Percentiles rank a stretch among this genome's conserved stretches.
Evolutionary conservation across 2,888 invertebrate species (phyloP).

Genomic region (Lepetodrilus schrolli): DNA sequence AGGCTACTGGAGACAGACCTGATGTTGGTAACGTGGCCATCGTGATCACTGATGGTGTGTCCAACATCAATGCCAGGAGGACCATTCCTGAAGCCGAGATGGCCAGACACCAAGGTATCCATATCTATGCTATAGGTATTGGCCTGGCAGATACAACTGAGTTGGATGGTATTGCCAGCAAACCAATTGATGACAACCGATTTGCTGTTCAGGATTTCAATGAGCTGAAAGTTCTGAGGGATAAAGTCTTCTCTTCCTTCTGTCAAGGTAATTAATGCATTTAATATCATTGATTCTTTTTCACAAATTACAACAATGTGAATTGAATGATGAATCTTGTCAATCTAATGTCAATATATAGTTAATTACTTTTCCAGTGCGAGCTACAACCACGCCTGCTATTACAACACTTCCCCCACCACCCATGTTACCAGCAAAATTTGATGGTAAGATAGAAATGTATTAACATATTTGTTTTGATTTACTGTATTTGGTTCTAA

Average conservation of each 20-base stretch:
- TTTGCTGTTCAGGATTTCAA: slow-evolving; percentile 47
- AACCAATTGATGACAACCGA: slow-evolving; percentile 45
- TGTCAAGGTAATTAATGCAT: slow-evolving; percentile 33
- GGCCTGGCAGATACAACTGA: slow-evolving; percentile 52
- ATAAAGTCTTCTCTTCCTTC: slow-evolving; percentile 47
- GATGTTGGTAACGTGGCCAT: slow-evolving; percentile 54
- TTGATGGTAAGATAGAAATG: slow-evolving; percentile 12
- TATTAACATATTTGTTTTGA: no score
- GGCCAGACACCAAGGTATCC: slow-evolving; percentile 43
- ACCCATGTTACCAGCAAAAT: not conserved
- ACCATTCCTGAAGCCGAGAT: slow-evolving; percentile 60
- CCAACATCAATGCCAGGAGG: slow-evolving; percentile 57
- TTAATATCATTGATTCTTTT: not conserved
- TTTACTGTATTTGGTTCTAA: no score
- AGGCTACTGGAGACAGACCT: slow-evolving; percentile 55
- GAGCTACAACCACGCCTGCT: not conserved
- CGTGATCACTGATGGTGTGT: slow-evolving; percentile 65
- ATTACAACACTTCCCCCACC: slow-evolving; percentile 5
- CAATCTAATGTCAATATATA: not conserved
- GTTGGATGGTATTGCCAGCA: slow-evolving; percentile 51
- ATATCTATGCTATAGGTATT: slow-evolving; percentile 55
- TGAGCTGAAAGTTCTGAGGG: slow-evolving; percentile 44
- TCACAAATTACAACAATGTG: not conserved
- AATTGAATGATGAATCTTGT: not conserved
- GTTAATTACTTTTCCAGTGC: slow-evolving; percentile 31